Conservation (phyloP, 1,140 invertebrate genomes). For the Formica exsecta region DNA sequence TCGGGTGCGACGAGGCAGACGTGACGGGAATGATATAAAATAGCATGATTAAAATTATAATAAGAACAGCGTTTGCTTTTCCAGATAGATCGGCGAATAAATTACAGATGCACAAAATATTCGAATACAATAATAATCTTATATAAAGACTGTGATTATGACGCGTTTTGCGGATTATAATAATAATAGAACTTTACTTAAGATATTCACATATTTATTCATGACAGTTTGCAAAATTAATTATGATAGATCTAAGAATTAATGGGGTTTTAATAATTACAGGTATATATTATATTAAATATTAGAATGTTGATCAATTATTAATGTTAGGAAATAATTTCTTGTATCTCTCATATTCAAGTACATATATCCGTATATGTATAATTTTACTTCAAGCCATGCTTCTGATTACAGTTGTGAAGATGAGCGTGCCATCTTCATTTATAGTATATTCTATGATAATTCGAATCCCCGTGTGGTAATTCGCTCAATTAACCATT, state of each 20-base stretch:
- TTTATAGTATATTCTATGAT: neutral
- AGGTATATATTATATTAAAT: neutral
- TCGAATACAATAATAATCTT: conserved; percentile 2
- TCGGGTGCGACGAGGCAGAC: conserved; percentile 40
- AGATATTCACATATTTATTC: too few species aligned
- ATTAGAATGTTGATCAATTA: neutral
- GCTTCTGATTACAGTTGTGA: conserved; percentile 8
- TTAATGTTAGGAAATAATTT: neutral
- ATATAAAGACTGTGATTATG: neutral
- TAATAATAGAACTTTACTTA: neutral
- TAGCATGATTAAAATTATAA: conserved; percentile 47
- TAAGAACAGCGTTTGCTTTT: conserved; percentile 18
- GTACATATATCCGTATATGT: too few species aligned
- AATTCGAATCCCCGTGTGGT: conserved; percentile 27
- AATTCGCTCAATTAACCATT: conserved; percentile 36
- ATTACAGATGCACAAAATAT: neutral
- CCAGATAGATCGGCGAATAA: neutral
- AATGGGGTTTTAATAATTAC: conserved; percentile 11
- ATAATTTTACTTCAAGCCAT: neutral
- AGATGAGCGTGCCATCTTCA: neutral
- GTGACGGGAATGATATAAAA: conserved; percentile 50
- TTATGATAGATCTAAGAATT: neutral
- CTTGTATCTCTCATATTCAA: neutral
- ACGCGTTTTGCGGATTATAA: neutral
- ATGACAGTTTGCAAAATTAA: neutral